These are phyloP conservation scores for Nowickia ferox DNA, from an alignment of 2,888 invertebrate genomes.

Conservation along the genomic window DNA sequence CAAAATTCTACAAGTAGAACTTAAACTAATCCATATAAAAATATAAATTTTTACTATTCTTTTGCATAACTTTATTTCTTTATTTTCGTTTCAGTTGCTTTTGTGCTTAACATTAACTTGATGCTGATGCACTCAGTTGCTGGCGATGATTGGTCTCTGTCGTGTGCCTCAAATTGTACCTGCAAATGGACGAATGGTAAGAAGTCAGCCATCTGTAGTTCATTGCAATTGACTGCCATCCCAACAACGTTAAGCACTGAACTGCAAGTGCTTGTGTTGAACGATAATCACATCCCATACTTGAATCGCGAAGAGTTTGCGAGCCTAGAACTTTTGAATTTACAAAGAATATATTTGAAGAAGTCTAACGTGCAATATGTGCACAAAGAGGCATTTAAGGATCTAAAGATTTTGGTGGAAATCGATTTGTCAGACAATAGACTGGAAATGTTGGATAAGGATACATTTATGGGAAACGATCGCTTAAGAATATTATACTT, in stretches of 20 bases:
- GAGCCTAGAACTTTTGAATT: constrained; percentile 90
- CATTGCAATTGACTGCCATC: constrained; percentile 90
- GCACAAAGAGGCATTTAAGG: constrained; percentile 93
- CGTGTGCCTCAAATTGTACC: constrained; percentile 92
- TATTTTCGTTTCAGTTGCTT: constrained; percentile 72
- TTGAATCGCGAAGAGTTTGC: constrained; percentile 92
- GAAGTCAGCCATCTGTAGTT: constrained; percentile 93
- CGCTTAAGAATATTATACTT: constrained; percentile 90
- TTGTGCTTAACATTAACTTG: constrained; percentile 73
- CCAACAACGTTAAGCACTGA: constrained; percentile 87
- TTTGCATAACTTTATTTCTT: neutral
- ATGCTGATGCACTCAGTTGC: constrained; percentile 81
- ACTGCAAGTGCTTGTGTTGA: constrained; percentile 92
- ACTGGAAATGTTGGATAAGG: constrained; percentile 88
- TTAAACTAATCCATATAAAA: too few species aligned
- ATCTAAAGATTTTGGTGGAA: constrained; percentile 93
- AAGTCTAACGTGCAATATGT: constrained; percentile 90
- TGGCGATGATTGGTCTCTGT: constrained; percentile 91
- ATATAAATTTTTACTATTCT: too few species aligned
- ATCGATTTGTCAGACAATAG: constrained; percentile 94
- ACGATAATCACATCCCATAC: constrained; percentile 90
- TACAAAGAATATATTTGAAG: constrained; percentile 92
- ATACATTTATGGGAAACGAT: constrained; percentile 93
- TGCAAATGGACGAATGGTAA: constrained; percentile 97
- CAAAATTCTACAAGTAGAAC: too few species aligned